Conservation (phyloP, 2,113 vertebrate genomes). For the Stegastes partitus region DNA sequence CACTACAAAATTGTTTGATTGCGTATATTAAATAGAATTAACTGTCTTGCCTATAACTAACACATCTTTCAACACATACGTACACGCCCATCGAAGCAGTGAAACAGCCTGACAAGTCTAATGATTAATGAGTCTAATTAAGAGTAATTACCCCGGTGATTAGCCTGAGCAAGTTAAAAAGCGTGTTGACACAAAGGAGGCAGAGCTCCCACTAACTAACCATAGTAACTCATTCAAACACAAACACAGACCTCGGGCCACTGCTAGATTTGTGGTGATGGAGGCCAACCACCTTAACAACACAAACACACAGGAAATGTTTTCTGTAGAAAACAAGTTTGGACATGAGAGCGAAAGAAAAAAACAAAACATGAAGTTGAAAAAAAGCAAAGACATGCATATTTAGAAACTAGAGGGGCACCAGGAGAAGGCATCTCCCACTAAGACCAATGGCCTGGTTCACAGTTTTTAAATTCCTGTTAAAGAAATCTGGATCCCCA, state of each 20-base stretch:
- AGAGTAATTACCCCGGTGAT: slow-evolving; percentile 77
- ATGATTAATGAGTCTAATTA: slow-evolving; percentile 84
- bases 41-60: background rate
- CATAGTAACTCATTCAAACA: slow-evolving; percentile 30
- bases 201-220: slow-evolving; percentile 53
- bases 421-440: too few relatives aligned
- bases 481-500: too few relatives aligned
- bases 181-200: slow-evolving; percentile 77
- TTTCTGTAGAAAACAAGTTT: slow-evolving; percentile 55
- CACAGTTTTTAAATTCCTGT: too few relatives aligned
- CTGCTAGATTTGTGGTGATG: background rate
- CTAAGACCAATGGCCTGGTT: too few relatives aligned
- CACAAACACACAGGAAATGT: slow-evolving; percentile 40
- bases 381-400: background rate
- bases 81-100: slow-evolving; percentile 22
- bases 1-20: background rate
- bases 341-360: background rate
- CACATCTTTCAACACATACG: background rate
- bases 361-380: background rate
- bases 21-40: background rate
- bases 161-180: slow-evolving; percentile 69
- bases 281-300: slow-evolving; percentile 37
- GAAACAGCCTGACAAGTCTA: slow-evolving; percentile 65
- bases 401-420: too few relatives aligned
- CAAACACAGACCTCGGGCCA: background rate